Evolutionary conservation across 2,113 vertebrate species (phyloP).

Genomic region (Holacanthus passer): DNA sequence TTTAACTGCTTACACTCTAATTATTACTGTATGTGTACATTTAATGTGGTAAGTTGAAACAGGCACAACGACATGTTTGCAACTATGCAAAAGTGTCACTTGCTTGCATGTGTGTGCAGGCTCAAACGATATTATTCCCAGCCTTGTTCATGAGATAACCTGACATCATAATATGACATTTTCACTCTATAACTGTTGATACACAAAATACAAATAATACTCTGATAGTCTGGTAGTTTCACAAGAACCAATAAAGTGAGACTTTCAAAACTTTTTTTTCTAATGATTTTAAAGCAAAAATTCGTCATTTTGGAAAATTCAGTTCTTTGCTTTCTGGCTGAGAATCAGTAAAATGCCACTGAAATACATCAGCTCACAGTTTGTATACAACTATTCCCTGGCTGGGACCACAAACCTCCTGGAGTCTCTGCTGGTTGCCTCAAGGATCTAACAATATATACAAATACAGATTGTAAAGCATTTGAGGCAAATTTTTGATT

Average conservation of each 20-base stretch:
- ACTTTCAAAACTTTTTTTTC: background rate
- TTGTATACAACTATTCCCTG: background rate
- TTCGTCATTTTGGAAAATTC: background rate
- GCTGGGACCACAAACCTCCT: background rate
- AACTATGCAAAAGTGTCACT: background rate
- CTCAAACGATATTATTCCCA: background rate
- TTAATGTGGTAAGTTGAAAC: constrained; percentile 6
- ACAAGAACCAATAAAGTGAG: background rate
- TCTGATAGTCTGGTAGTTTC: background rate
- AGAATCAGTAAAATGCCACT: background rate
- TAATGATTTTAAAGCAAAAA: background rate
- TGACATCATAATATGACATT: background rate
- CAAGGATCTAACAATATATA: no score
- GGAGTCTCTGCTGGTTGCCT: background rate
- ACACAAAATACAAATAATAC: background rate
- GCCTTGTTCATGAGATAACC: background rate
- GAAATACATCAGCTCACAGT: background rate
- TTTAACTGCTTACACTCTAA: background rate
- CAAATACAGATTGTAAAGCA: background rate
- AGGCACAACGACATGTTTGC: background rate
- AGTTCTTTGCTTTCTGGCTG: background rate
- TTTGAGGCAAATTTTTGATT: background rate
- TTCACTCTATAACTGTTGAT: background rate
- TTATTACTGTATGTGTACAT: background rate
- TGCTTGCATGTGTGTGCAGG: constrained; percentile 3